Percentiles rank a stretch among this genome's conserved stretches.
Evolutionary conservation across 53 echinoderm and acorn worm genomes (phyloP).

Genomic region (Henricia sp.): DNA sequence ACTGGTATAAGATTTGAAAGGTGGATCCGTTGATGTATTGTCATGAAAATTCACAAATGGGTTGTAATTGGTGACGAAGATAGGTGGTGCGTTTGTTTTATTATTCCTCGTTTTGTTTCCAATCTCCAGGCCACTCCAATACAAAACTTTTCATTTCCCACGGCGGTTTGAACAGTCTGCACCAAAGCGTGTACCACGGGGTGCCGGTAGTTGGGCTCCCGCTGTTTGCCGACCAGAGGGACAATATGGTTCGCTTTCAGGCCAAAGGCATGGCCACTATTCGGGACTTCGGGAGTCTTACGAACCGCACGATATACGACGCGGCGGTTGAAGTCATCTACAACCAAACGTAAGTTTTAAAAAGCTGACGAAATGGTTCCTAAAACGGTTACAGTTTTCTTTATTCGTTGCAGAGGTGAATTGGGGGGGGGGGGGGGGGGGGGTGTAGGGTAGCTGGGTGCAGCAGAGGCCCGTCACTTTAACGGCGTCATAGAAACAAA

Average conservation of each 20-base stretch:
- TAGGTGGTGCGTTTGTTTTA: neutral
- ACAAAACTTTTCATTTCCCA: slow-evolving; percentile 46
- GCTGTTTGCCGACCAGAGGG: slow-evolving; percentile 51
- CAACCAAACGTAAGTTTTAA: slow-evolving; percentile 25
- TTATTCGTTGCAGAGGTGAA: too few species aligned
- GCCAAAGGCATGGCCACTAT: slow-evolving; percentile 42
- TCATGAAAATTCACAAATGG: neutral
- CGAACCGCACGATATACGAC: slow-evolving; percentile 30
- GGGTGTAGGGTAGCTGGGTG: too few species aligned
- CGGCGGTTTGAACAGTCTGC: slow-evolving; percentile 53
- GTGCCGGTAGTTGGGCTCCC: slow-evolving; percentile 52
- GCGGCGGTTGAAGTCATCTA: slow-evolving; percentile 42
- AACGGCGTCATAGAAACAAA: neutral
- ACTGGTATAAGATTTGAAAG: neutral
- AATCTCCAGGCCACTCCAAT: slow-evolving; percentile 26
- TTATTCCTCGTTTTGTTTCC: neutral
- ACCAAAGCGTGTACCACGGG: slow-evolving; percentile 57
- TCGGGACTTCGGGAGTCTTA: slow-evolving; percentile 12
- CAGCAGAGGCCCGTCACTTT: too few species aligned
- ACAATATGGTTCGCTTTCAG: slow-evolving; percentile 30
- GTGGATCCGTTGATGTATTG: neutral
- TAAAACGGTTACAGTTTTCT: too few species aligned
- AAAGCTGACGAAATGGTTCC: neutral
- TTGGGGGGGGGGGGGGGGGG: too few species aligned
- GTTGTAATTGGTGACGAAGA: neutral